Base-by-base conservation (phyloP, 2,797 vertebrate genomes). In the Leptodactylus fallax region DNA sequence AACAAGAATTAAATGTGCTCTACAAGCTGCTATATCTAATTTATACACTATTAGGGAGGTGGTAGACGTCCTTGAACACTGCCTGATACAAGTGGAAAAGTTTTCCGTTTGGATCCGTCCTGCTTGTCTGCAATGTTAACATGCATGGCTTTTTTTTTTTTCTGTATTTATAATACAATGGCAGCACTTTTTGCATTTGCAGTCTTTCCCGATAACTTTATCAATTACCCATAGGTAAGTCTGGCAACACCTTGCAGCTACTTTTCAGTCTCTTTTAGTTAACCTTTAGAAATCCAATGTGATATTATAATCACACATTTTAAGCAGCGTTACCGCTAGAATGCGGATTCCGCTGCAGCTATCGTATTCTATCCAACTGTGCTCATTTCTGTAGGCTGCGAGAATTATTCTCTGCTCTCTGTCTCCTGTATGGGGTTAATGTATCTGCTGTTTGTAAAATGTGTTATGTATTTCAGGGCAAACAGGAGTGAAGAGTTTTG, bases 401-500 rank as follows among this genome's bases (percentile, higher is more conserved):
- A 45, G 19, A 25, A 56, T 86, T 65, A 78, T 61, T 79, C 25
- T 19, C 63, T 79, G 49, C 27, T 36, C n/a, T 78, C 21, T 45
- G 72, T 55, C 77, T 87, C 21, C 79, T 87, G 25, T 77, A 81
- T 82, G 67, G 71, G 69, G 71, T 72, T 87, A 87, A 87, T 77
- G 60, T 65, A 83, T 61, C 23, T 63, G 86, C 47, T 83, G 69
- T 61, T 77, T 83, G 79, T 74, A 87, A 87, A 82, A 81, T 87
- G 85, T 87, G 51, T 74, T 67, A 72, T 72, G 63, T 85, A 80
- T 85, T 88, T n/a, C 77, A 80, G 82, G 65, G 82, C 82, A 63
- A 85, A 80, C 82, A 72, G 65, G 65, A 80, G 87, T 80, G 76
- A 85, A 88, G 77, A 87, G 86, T 69, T 47, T 85, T 80, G 55